Conservation (phyloP, 1,140 invertebrate species). For the Acromyrmex charruanus region DNA sequence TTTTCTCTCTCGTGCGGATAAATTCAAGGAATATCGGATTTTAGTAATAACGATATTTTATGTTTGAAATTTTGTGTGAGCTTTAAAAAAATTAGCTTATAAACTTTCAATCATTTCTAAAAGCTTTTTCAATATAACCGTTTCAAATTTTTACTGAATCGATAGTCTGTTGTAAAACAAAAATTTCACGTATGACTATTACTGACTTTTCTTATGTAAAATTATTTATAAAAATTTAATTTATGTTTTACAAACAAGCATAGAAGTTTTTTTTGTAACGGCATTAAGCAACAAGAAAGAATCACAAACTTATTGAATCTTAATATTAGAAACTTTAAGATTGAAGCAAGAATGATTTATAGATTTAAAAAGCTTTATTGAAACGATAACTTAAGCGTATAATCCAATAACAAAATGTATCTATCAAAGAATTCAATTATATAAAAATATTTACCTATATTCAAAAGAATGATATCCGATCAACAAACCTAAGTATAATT, state of each 20-base stretch:
- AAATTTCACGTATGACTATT: not conserved
- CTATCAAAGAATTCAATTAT: not conserved
- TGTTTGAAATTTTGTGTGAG: constrained; percentile 27
- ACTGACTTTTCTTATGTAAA: not conserved
- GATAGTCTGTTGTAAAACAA: constrained; percentile 13
- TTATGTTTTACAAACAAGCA: not conserved
- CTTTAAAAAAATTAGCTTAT: constrained; percentile 19
- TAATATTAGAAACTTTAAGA: constrained; percentile 10
- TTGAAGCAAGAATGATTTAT: not conserved
- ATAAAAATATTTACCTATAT: not conserved
- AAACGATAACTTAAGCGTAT: not conserved
- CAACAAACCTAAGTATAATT: not conserved
- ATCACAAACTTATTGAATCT: constrained; percentile 10
- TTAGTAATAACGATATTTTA: constrained; percentile 44
- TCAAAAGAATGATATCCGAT: not conserved
- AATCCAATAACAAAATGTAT: not conserved
- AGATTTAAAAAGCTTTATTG: not conserved
- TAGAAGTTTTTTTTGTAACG: not conserved
- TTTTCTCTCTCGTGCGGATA: constrained; percentile 38
- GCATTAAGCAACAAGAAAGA: not conserved
- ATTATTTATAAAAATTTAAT: not conserved
- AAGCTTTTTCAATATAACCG: not conserved
- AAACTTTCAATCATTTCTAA: constrained; percentile 11
- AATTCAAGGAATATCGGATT: constrained; percentile 51
- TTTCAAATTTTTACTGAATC: constrained; percentile 15